Evolutionary conservation across 64 coral and sea anemone genomes (phyloP), one percentile per base, ranked within the genome.

Genomic region (Stylophora pistillata): DNA sequence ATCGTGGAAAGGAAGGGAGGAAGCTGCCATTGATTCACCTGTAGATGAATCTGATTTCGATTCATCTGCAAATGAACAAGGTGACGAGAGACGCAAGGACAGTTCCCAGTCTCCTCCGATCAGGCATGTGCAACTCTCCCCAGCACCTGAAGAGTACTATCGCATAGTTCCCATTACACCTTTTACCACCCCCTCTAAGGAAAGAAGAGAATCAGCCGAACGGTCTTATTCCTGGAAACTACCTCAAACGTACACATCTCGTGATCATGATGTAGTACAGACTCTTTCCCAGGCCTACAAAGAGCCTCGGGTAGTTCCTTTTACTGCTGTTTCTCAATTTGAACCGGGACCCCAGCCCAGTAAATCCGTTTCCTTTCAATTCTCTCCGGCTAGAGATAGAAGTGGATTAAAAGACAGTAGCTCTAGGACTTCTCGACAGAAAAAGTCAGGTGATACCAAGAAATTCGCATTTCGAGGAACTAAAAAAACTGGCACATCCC

Each of bases 111-210:
- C 77, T 29, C 81, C 91, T 18, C 77, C 82, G 53, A 61, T 71
- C 20, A 65, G 88, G 27, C 81, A 87, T 18, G 58, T 96, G 12
- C 91, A 89, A 62, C 78, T 96, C 21, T 96, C 95, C 12, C 95
- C 95, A 68, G 95, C 95, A 62, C 95, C 95, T 26, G 95, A 96
- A 77, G 95, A 96, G 34, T 96, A 96, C 55, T 96, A 96, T 72
- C 89, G 60, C 74, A 83, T 96, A 14, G 95, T 96, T 6, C 95
- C 95, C 21, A 75, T 96, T 26, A 93, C 95, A 6, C 94, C 94
- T 78, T 83, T 92, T 17, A 58, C 37, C 37, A 47, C 55, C n/a
- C 81, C 94, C 10, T 64, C 54, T 32, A 96, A 87, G 55, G 66
- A 77, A 21, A 79, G 80, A 23, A 66, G 70, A 21, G 60, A 78